Percentiles rank a stretch among this genome's conserved stretches.
These are phyloP conservation scores for Syrmaticus mikado DNA, from an alignment of 2,113 vertebrate genomes.

Conservation along the genomic window DNA sequence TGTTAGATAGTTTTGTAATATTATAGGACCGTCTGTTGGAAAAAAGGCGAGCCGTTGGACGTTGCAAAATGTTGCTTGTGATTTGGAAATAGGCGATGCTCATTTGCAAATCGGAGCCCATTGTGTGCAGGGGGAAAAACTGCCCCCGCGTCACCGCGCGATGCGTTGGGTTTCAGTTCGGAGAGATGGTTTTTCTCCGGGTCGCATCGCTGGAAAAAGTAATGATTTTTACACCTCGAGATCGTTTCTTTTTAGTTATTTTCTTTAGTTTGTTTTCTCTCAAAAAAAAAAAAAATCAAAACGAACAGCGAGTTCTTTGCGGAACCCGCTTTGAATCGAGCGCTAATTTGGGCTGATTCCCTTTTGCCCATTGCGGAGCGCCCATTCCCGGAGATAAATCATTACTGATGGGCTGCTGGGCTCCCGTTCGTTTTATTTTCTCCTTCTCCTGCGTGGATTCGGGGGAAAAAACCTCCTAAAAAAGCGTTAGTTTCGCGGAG, in stretches of 20 bases:
- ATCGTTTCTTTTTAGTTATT: neutral
- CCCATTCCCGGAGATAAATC: neutral
- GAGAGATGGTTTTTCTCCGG: neutral
- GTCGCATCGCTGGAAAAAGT: neutral
- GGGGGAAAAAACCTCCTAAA: neutral
- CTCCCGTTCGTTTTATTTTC: neutral
- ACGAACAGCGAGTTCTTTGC: neutral
- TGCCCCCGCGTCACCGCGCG: neutral
- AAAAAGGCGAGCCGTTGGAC: constrained; percentile 74
- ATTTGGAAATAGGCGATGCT: constrained; percentile 69
- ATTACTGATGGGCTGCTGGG: rapidly evolving
- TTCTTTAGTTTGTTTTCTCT: neutral
- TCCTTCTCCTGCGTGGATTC: rapidly evolving
- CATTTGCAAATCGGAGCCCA: constrained; percentile 68
- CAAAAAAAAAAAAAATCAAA: too few species aligned
- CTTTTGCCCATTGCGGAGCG: neutral
- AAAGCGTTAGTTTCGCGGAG: neutral
- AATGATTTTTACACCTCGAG: neutral
- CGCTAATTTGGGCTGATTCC: constrained; percentile 28
- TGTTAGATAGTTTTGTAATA: constrained; percentile 90
- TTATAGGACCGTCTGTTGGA: constrained; percentile 82
- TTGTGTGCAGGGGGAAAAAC: constrained; percentile 35
- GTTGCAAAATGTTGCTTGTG: constrained; percentile 82
- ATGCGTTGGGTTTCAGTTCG: neutral
- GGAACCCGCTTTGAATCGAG: neutral